Base-by-base conservation (phyloP, 2,113 vertebrate genomes). In the Lamprotornis superbus region DNA sequence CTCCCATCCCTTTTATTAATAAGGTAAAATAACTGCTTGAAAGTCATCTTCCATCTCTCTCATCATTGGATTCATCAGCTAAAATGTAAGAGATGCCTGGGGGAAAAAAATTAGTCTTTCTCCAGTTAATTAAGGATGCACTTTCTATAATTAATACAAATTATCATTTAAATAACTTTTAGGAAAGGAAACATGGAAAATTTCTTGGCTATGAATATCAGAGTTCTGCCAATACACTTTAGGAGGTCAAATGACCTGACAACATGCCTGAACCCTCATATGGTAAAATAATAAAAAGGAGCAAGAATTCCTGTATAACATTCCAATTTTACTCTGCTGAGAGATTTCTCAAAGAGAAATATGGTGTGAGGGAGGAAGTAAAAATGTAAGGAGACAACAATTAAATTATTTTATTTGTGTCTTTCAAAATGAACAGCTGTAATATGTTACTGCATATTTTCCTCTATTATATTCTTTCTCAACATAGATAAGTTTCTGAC, bases 241-340 rank as follows among this genome's bases (percentile, higher is more conserved):
- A 84, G 86, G 85, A 94, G 86, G 93, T 94, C 93, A 95, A 93
- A 94, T 97, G 91, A 92, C 91, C 86, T 89, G 71, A 97, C 75
- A 83, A 86, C 33, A 52, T 75, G 91, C 86, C 94, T 92, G 64
- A 90, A 74, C 50, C 13, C 56, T 89, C 94, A 89, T 74, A 94
- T 94, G 96, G 91, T 95, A 86, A 92, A 96, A 94, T 77, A 94
- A 95, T 96, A 89, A 93, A 79, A 75, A 78, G 40, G 57, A 53
- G 0, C 42, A 93, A 95, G 60, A n/a, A 83, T 81, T 94, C 50
- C 52, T 83, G 50, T 86, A 52, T 33, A 78, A 22, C 1, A 7
- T 87, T 95, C 71, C 86, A 78, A 55, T 92, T 90, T 63, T 70
- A 68, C 57, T 28, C 33, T 71, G 75, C 83, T 86, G 57, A 94